Conservation (phyloP, 1,140 invertebrate genomes). For the Maconellicoccus hirsutus region DNA sequence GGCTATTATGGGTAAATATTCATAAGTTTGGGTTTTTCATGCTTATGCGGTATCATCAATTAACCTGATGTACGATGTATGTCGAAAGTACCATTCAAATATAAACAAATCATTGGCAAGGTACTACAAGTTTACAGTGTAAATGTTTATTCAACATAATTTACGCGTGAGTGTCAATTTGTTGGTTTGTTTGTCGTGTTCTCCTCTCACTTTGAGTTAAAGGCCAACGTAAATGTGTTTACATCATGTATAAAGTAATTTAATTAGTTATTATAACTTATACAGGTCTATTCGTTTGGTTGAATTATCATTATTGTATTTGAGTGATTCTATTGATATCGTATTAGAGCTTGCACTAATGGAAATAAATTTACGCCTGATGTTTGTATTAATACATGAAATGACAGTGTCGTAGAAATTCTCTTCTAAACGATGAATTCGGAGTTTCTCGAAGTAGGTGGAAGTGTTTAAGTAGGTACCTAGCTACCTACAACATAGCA, state of each 20-base stretch:
- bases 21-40: not conserved
- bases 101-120: conserved; percentile 1
- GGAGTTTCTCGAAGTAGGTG: no score
- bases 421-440: no score
- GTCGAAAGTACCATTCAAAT: not conserved
- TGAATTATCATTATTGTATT: no score
- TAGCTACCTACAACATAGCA: no score
- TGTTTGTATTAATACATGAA: no score
- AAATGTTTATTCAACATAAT: conserved; percentile 6
- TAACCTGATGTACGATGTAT: not conserved
- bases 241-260: not conserved
- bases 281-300: no score
- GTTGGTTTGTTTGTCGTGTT: not conserved
- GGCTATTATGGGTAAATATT: not conserved
- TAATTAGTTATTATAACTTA: not conserved
- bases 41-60: not conserved
- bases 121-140: not conserved
- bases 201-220: conserved; percentile 2
- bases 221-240: not conserved
- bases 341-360: not conserved
- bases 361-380: no score
- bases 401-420: no score
- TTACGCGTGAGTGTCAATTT: conserved; percentile 3
- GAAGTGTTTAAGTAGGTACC: no score
- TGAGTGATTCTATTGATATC: not conserved